phyloP scores from a whole-genome alignment of 2,797 vertebrate genomes.

The Etheostoma perlongum region DNA sequence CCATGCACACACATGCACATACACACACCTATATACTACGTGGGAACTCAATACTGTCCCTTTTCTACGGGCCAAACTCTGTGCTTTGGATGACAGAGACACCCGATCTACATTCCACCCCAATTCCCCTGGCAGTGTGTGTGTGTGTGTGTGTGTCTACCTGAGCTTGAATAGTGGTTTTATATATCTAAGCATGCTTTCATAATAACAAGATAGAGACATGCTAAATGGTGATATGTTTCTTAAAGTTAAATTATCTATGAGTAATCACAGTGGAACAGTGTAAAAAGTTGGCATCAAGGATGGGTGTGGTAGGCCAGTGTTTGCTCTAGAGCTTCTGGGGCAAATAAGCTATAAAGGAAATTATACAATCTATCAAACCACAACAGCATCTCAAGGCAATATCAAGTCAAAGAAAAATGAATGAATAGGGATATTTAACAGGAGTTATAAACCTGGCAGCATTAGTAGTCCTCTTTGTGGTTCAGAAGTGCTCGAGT shows the following conservation, averaged over 20 bases:
- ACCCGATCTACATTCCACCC: constrained; percentile 79
- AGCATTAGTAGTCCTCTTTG: constrained; percentile 12
- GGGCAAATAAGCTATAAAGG: constrained; percentile 11
- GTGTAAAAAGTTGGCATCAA: constrained; percentile 11
- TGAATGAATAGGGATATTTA: background rate
- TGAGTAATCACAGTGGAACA: background rate
- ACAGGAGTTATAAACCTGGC: constrained; percentile 21
- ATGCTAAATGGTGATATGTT: background rate
- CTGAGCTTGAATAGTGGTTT: constrained; percentile 39
- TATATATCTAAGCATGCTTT: constrained; percentile 31
- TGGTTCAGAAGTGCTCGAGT: constrained; percentile 37
- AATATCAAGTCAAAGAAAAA: constrained; percentile 29
- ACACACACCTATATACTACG: constrained; percentile 35
- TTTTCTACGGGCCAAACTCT: constrained; percentile 72
- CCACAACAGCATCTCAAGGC: constrained; percentile 32
- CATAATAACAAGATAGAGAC: constrained; percentile 2
- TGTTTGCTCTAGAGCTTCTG: constrained; percentile 20
- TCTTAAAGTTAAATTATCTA: constrained; percentile 17
- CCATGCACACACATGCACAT: constrained; percentile 28
- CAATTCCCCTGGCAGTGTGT: constrained; percentile 70
- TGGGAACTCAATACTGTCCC: constrained; percentile 77
- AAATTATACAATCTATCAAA: constrained; percentile 43
- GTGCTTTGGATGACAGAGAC: constrained; percentile 69
- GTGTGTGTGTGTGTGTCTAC: constrained; percentile 33
- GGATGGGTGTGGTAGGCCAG: background rate